A percentile compares a stretch with the other conserved stretches of the same genome.
These are phyloP conservation scores for Genyomyrus donnyi DNA, from an alignment of 2,113 vertebrate genomes.

Conservation along the genomic window DNA sequence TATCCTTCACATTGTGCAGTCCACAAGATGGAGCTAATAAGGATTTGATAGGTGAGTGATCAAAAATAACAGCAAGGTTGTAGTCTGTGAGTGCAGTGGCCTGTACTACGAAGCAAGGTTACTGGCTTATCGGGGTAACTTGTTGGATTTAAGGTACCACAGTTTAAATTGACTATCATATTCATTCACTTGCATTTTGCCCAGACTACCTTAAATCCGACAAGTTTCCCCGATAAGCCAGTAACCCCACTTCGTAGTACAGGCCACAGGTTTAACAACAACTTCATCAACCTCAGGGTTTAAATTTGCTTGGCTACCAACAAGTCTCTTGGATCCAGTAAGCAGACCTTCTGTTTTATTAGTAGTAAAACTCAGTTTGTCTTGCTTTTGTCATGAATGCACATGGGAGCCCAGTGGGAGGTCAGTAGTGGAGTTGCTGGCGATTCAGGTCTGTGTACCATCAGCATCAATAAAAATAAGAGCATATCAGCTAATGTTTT, in stretches of 20 bases:
- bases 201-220: too few relatives aligned
- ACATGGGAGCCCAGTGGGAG: neutral
- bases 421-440: neutral
- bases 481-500: neutral
- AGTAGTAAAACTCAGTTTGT: neutral
- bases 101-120: too few relatives aligned
- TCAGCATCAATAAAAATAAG: neutral
- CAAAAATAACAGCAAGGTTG: neutral
- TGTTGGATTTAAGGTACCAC: too few relatives aligned
- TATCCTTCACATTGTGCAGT: neutral
- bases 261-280: neutral
- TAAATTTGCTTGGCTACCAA: neutral
- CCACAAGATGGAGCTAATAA: neutral
- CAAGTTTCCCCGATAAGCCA: too few relatives aligned
- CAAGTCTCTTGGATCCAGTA: neutral
- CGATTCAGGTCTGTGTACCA: neutral
- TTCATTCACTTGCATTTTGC: too few relatives aligned
- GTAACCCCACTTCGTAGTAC: too few relatives aligned
- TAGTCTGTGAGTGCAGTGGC: neutral
- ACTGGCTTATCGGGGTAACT: too few relatives aligned
- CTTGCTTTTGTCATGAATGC: neutral
- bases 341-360: neutral
- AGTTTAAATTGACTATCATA: too few relatives aligned
- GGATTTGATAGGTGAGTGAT: neutral
- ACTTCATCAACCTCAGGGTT: neutral